A percentile compares a stretch with the other conserved stretches of the same genome.
Conservation (phyloP, 2,797 vertebrate genomes). For the Serranus cabrilla region DNA sequence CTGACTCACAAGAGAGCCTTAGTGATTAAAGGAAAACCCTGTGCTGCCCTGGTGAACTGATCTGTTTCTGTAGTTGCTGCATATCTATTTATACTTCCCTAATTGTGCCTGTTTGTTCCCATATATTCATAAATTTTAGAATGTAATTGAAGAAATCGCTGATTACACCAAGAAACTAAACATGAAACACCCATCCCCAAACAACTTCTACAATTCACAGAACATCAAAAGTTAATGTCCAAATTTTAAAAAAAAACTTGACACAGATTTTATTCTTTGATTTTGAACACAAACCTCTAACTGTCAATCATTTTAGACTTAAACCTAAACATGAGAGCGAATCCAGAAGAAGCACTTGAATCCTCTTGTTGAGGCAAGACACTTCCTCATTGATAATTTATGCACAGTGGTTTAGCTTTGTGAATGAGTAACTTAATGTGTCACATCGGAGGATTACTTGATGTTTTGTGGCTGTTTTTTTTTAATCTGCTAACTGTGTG, state of each 20-base stretch:
- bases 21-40: slow-evolving; percentile 3
- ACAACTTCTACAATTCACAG: not conserved
- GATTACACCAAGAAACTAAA: not conserved
- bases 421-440: slow-evolving; percentile 53
- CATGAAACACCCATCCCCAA: not conserved
- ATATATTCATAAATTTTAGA: too few species aligned
- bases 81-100: not conserved
- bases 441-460: not conserved
- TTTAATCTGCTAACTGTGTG: slow-evolving; percentile 10
- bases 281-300: not conserved
- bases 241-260: not conserved
- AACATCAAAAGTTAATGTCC: slow-evolving; percentile 2
- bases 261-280: not conserved
- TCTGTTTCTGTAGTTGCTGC: not conserved
- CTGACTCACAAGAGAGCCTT: slow-evolving; percentile 29
- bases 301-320: slow-evolving; percentile 35
- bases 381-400: slow-evolving; percentile 40
- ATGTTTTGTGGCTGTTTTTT: slow-evolving; percentile 6
- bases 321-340: slow-evolving; percentile 14
- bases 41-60: not conserved
- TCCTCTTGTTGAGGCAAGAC: slow-evolving; percentile 9
- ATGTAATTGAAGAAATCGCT: too few species aligned
- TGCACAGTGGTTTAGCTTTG: slow-evolving; percentile 17
- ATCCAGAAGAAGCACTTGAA: slow-evolving; percentile 22
- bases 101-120: too few species aligned